Conservation (phyloP, 2,113 vertebrate species). For the Diphyllodes magnificus region DNA sequence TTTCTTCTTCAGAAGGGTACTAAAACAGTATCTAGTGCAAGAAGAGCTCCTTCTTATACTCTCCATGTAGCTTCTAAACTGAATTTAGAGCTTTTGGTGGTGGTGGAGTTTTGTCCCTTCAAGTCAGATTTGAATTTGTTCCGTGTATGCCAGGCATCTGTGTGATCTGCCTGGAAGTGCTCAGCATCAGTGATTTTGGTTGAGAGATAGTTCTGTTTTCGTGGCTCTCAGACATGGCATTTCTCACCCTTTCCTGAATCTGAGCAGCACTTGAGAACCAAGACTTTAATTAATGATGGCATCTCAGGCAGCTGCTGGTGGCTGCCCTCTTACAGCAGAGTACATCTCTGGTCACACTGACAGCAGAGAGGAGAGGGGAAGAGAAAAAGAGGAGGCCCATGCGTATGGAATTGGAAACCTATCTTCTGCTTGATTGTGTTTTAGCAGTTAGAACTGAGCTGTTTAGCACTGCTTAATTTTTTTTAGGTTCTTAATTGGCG, state of each 20-base stretch:
- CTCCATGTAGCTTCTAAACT: not conserved
- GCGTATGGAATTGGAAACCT: not conserved
- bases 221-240: not conserved
- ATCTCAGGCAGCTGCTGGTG: not conserved
- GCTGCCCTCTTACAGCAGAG: not conserved
- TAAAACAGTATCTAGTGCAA: not conserved
- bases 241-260: conserved; percentile 19
- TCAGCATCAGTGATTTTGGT: not conserved
- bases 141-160: not conserved
- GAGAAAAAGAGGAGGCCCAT: not conserved
- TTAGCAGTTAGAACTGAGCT: not conserved
- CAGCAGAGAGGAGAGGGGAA: not conserved
- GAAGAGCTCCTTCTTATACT: not conserved
- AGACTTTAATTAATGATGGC: not conserved
- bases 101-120: not conserved
- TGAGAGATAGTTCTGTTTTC: not conserved
- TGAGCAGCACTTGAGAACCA: not conserved
- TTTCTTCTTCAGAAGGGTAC: not conserved
- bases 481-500: not conserved
- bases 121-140: not conserved
- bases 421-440: not conserved
- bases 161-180: not conserved
- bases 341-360: not conserved
- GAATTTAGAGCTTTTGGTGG: not conserved
- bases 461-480: not conserved